Evolutionary conservation across 2,888 invertebrate genomes (phyloP), one percentile per base, ranked within the genome.

Genomic region (Zhuqinia jingwanae): DNA sequence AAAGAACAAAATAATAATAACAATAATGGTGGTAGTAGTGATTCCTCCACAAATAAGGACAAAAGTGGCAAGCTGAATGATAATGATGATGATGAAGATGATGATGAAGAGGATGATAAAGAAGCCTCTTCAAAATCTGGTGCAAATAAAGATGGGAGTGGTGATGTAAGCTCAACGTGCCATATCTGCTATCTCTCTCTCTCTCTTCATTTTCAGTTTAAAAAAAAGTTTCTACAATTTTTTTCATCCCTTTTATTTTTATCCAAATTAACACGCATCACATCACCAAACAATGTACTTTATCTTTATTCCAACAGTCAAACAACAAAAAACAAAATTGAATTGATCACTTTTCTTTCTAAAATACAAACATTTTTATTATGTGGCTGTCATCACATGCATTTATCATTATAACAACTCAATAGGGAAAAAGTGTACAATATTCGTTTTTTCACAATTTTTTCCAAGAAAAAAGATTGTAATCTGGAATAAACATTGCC

Each of bases 1-100:
- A 81, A 85, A 60, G 84, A 87, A 50, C 83, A 70, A 20, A 87
- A 87, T 77, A 88, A 85, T 81, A 87, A 82, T 78, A 83, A 82
- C 42, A 63, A 75, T 82, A 58, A 25, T 27, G 78, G 65, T 75
- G 53, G 73, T 75, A 45, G 45, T 47, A 45, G 68, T 17, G 45
- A 50, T 70, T 73, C 68, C 22, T 53, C 65, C 11, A 56, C 42
- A 70, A 70, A 70, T 20, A 84, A 42, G 30, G 36, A 73, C 65
- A 75, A 79, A 63, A 75, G 63, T 73, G 45, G 50, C 73, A 68
- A 65, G 77, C 42, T 50, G 60, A 83, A 50, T 79, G 79, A 63
- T 25, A 17, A 76, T 17, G 27, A 75, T 75, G 60, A 63, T 45
- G 73, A 81, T 27, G 77, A 73, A 20, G 27, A 70, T 10, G 73